phyloP scores from a whole-genome alignment of 2,113 vertebrate genomes.

The Smithornis capensis region DNA sequence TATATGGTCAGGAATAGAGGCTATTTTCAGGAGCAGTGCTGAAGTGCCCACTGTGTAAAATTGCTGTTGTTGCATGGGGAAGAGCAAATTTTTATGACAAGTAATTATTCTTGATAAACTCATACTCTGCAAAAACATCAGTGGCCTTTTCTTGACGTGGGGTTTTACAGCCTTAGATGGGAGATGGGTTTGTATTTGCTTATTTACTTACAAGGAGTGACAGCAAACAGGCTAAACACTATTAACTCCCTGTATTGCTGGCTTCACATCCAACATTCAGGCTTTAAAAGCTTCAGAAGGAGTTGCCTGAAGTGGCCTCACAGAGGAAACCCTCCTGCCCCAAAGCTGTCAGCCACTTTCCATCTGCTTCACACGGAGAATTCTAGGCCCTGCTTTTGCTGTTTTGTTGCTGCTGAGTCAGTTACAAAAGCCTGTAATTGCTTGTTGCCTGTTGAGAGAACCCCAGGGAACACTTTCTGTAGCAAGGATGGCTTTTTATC shows the following conservation, averaged over 20 bases:
- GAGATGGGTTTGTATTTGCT: background rate
- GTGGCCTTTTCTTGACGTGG: background rate
- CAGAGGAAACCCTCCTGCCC: slow-evolving; percentile 1
- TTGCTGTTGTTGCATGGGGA: background rate
- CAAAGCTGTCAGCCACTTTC: background rate
- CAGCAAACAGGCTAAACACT: background rate
- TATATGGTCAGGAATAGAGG: fast-evolving
- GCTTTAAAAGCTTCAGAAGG: background rate
- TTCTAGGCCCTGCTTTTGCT: background rate
- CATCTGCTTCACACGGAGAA: background rate
- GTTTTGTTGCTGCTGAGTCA: background rate
- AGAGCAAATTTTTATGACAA: background rate
- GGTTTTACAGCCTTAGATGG: background rate
- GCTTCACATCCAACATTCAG: background rate
- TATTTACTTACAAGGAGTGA: slow-evolving; percentile 1
- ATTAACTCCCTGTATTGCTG: background rate
- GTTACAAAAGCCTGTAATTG: background rate
- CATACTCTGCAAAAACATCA: background rate
- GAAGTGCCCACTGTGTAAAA: background rate
- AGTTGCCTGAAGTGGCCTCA: background rate
- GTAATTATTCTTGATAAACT: background rate
- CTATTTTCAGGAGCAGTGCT: background rate
- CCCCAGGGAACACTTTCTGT: background rate
- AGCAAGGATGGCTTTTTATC: background rate
- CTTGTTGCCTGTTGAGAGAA: background rate